Base-by-base conservation (phyloP, 1,140 invertebrate genomes). In the Druon quercuslanigerum region DNA sequence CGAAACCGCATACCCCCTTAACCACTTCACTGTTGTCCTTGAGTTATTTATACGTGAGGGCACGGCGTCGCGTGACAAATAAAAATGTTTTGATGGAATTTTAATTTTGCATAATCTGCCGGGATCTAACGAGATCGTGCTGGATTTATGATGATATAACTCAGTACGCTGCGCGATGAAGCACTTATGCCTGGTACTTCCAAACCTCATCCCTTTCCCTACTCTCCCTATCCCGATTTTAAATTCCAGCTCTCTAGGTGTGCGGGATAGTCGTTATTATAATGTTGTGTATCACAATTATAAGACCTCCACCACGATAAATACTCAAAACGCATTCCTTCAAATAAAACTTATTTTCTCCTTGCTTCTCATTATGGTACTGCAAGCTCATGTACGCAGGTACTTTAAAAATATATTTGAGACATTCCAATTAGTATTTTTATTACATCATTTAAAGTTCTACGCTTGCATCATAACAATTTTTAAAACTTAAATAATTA, bases 31-130 rank as follows among this genome's bases (percentile, higher is more conserved):
- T 78, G 73, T 72, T 81, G 70, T 70, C 75, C 71, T 79, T 79
- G 82, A 46, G 74, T 77, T 73, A 82, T 79, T 72, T 82, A 80
- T 66, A 66, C 60, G 33, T 66, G 33, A 46, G 60, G 60, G 75
- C 79, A 77, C 79, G 82, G 80, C 79, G 76, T 79, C 76, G 74
- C 60, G 50, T 77, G 56, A 81, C 79, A 83, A 81, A 83, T 66
- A 66, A 66, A 77, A 75, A 79, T 77, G 81, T 80, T 80, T 82
- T 82, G 79, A 82, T 79, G 81, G 77, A 82, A 81, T 83, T 83
- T 83, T 83, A 81, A 83, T 83, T 83, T 83, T 83, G 75, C 80
- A 83, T 83, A 83, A 83, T 83, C 79, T 78, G 74, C 77, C 77
- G 79, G 80, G 66, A 81, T 77, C 79, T 83, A 83, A 83, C 77